Percentiles rank a stretch among this genome's conserved stretches.
Evolutionary conservation across 2,113 vertebrate species (phyloP).

Genomic region (Platichthys stellatus): DNA sequence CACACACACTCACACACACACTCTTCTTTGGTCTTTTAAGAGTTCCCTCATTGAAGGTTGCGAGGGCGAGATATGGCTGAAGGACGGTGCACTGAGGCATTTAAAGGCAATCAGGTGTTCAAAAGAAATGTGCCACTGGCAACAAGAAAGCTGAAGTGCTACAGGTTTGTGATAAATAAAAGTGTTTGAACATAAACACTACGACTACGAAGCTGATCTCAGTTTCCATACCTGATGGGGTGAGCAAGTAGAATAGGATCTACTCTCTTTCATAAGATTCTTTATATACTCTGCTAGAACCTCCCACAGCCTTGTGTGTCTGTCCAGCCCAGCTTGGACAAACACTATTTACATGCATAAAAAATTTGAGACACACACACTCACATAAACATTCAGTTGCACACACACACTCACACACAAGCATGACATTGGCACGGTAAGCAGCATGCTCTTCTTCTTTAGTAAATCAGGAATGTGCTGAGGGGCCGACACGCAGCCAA

Average conservation of each 20-base stretch:
- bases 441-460: conserved; percentile 65
- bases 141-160: conserved; percentile 71
- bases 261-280: conserved; percentile 54
- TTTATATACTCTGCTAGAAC: conserved; percentile 62
- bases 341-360: conserved; percentile 61
- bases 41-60: conserved; percentile 56
- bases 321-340: conserved; percentile 85
- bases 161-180: conserved; percentile 76
- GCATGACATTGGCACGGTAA: conserved; percentile 67
- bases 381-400: not conserved
- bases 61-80: conserved; percentile 74
- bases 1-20: conserved; percentile 39
- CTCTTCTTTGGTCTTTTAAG: conserved; percentile 75
- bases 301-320: conserved; percentile 45
- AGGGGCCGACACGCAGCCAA: conserved; percentile 5
- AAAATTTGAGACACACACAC: conserved; percentile 37
- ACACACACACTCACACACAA: conserved; percentile 35
- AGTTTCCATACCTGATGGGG: conserved; percentile 80
- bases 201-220: conserved; percentile 57
- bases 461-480: conserved; percentile 58
- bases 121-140: conserved; percentile 69
- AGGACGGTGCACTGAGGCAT: conserved; percentile 55
- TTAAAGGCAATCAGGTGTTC: conserved; percentile 55
- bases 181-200: conserved; percentile 60
- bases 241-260: conserved; percentile 57